phyloP scores from a whole-genome alignment of 2,888 invertebrate genomes.

The Operophtera brumata region DNA sequence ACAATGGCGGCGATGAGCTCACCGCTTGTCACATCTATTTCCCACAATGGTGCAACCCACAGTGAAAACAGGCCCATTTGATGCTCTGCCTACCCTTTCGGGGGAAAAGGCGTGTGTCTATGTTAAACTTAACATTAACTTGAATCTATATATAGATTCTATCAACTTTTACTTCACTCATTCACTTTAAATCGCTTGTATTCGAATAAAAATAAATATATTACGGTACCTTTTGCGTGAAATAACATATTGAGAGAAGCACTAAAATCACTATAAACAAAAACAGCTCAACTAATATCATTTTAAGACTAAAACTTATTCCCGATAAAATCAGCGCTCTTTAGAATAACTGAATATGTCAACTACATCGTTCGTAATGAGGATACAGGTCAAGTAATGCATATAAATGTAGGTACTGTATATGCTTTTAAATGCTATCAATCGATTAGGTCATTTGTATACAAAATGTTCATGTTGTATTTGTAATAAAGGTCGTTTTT shows the following conservation, averaged over 20 bases:
- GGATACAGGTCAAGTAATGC: constrained; percentile 17
- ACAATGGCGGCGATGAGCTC: no score
- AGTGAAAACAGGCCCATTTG: no score
- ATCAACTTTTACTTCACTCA: no score
- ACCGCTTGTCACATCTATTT: no score
- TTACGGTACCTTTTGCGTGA: constrained; percentile 15
- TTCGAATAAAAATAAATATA: no score
- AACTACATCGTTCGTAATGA: constrained; percentile 8
- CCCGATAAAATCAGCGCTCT: neutral
- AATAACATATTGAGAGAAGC: constrained; percentile 11
- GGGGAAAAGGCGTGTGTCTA: no score
- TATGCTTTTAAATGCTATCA: constrained; percentile 13
- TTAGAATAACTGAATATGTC: neutral
- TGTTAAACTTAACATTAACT: no score
- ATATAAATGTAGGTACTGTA: neutral
- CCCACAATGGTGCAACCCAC: no score
- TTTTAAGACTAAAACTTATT: neutral
- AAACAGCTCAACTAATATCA: constrained; percentile 13
- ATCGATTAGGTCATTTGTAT: constrained; percentile 33
- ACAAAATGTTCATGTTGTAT: constrained; percentile 5
- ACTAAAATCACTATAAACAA: constrained; percentile 17
- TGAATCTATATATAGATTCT: no score
- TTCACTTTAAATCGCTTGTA: no score
- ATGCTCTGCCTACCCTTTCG: no score
- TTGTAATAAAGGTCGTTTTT: neutral